A percentile compares a stretch with the other conserved stretches of the same genome.
Evolutionary conservation across 2,113 vertebrate genomes (phyloP).

Genomic region (Numenius arquata): DNA sequence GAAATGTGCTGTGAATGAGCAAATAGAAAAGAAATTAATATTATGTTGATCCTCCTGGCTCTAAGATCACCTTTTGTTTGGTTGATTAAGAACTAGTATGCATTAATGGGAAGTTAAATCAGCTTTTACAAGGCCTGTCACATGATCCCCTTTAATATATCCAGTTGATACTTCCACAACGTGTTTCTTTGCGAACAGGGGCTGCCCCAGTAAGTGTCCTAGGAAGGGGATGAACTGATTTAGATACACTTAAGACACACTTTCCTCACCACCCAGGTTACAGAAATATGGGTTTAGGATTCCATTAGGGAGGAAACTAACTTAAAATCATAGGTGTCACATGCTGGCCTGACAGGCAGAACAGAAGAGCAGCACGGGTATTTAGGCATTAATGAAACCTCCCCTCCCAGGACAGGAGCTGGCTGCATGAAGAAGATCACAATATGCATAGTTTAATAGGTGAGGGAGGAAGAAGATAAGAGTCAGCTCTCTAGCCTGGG

Average conservation of each 20-base stretch:
- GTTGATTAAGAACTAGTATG: background rate
- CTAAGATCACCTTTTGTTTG: background rate
- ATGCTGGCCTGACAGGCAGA: background rate
- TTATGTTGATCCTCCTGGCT: background rate
- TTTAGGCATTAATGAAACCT: background rate
- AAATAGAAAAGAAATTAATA: slow-evolving; percentile 11
- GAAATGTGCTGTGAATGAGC: background rate
- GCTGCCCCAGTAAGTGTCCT: background rate
- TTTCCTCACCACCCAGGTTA: background rate
- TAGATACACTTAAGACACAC: background rate
- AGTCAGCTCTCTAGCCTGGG: background rate
- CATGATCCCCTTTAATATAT: background rate
- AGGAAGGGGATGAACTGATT: background rate
- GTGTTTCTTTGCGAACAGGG: rapidly evolving
- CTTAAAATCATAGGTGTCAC: background rate
- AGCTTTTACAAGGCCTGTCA: background rate
- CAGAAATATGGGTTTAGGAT: background rate
- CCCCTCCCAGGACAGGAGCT: background rate
- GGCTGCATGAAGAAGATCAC: background rate
- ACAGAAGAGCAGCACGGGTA: background rate
- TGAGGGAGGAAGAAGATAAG: background rate
- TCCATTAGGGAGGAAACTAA: background rate
- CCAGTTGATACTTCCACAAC: background rate
- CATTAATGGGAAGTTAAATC: background rate
- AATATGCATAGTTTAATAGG: background rate